These are phyloP conservation scores for Batillaria attramentaria DNA, from an alignment of 1,140 invertebrate species.

Conservation along the genomic window DNA sequence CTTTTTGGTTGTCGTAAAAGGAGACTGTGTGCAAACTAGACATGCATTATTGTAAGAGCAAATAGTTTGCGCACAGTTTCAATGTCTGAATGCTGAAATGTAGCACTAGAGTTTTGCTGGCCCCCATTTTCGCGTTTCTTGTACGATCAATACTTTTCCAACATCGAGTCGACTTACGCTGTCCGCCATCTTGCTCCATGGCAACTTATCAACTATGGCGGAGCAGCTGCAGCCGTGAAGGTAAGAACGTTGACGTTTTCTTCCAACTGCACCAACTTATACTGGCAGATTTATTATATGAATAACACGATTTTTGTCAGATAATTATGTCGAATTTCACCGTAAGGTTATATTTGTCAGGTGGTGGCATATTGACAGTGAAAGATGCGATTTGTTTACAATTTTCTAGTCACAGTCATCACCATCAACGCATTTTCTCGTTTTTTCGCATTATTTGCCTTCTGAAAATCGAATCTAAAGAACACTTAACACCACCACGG, in stretches of 20 bases:
- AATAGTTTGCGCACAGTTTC: not conserved
- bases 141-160: constrained; percentile 4
- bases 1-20: not conserved
- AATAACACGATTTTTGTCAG: not conserved
- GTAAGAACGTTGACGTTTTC: not conserved
- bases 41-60: not conserved
- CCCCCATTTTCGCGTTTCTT: not conserved
- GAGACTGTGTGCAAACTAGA: not conserved
- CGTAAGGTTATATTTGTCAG: not conserved
- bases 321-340: not conserved
- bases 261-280: not conserved
- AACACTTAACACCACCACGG: no score
- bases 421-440: no score
- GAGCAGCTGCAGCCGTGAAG: constrained; percentile 3
- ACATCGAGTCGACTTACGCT: not conserved
- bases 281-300: not conserved
- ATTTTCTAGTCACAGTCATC: no score
- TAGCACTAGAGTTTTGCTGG: not conserved
- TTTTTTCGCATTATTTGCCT: no score
- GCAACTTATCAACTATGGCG: constrained; percentile 46
- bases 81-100: not conserved
- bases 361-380: not conserved
- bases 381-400: not conserved
- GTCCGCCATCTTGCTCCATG: constrained; percentile 61
- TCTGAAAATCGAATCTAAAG: no score